These are phyloP conservation scores for Carassius auratus DNA, from an alignment of 2,113 vertebrate genomes.

Conservation along the genomic window DNA sequence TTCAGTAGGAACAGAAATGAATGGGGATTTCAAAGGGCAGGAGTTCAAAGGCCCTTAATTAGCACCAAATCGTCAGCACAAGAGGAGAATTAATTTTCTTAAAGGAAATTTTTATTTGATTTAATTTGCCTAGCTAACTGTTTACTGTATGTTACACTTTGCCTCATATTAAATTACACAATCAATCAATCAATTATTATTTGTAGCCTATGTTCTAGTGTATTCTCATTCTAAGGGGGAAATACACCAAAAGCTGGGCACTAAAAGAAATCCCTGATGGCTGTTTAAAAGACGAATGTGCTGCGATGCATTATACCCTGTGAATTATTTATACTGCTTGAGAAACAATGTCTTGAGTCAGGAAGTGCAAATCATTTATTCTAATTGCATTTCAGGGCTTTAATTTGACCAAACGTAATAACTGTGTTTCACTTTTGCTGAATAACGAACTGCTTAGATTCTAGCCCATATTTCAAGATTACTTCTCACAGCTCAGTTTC, in stretches of 20 bases:
- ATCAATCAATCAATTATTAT: neutral
- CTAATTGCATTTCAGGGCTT: neutral
- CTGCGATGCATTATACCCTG: neutral
- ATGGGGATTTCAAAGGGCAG: constrained; percentile 1
- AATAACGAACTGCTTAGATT: constrained; percentile 10
- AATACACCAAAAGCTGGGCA: neutral
- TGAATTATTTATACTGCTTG: constrained; percentile 20
- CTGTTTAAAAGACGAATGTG: constrained; percentile 1
- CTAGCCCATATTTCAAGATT: neutral
- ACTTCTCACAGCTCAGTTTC: neutral
- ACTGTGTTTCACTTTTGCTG: neutral
- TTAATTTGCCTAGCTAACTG: neutral
- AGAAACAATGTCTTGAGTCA: neutral
- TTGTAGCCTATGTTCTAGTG: neutral
- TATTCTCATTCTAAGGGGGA: neutral
- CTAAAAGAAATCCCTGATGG: neutral
- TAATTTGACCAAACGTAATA: constrained; percentile 3
- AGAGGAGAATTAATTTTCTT: neutral
- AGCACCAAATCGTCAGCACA: neutral
- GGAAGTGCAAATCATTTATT: neutral
- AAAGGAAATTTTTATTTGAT: neutral
- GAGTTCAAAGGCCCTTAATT: neutral
- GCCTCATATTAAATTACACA: neutral
- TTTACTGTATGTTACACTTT: neutral
- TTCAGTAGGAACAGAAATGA: neutral